Conservation (phyloP, 30 jellyfish, hydroid and myxozoan genomes). For the Aurelia aurita region DNA sequence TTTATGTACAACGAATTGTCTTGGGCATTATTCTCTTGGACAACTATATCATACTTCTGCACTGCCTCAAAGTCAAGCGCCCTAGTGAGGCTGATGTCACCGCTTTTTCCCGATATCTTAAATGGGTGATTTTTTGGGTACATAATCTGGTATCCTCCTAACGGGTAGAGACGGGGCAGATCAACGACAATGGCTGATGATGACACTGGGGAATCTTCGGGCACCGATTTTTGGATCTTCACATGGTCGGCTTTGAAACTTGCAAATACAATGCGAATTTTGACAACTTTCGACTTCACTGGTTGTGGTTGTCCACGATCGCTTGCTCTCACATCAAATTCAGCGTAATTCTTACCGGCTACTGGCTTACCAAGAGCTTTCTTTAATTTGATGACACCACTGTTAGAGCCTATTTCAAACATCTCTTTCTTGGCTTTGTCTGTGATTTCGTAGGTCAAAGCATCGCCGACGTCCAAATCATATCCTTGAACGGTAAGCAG, state of each 20-base stretch:
- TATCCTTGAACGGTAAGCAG: slow-evolving; percentile 76
- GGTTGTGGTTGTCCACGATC: slow-evolving; percentile 76
- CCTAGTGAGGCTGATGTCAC: slow-evolving; percentile 60
- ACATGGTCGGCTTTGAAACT: slow-evolving; percentile 86
- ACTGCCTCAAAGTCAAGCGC: slow-evolving; percentile 77
- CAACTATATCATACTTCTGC: slow-evolving; percentile 64
- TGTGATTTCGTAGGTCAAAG: slow-evolving; percentile 69
- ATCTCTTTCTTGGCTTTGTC: slow-evolving; percentile 62
- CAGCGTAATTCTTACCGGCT: slow-evolving; percentile 71
- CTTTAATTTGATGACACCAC: slow-evolving; percentile 73
- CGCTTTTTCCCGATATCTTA: slow-evolving; percentile 59
- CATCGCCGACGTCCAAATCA: slow-evolving; percentile 90
- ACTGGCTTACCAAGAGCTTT: slow-evolving; percentile 53
- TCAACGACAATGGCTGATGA: slow-evolving; percentile 61
- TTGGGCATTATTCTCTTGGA: slow-evolving; percentile 75
- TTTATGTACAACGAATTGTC: slow-evolving; percentile 61
- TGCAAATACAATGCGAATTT: slow-evolving; percentile 79
- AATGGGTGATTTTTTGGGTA: slow-evolving; percentile 90
- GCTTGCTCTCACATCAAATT: slow-evolving; percentile 82
- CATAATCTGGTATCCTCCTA: slow-evolving; percentile 75
- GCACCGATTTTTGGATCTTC: slow-evolving; percentile 45
- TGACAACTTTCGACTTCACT: slow-evolving; percentile 33
- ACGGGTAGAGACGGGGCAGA: slow-evolving; percentile 76
- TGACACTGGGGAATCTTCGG: slow-evolving; percentile 69
- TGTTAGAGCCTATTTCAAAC: slow-evolving; percentile 73